Percentiles rank a stretch among this genome's conserved stretches.
Conservation (phyloP, 2,113 vertebrate species). For the Grus americana region DNA sequence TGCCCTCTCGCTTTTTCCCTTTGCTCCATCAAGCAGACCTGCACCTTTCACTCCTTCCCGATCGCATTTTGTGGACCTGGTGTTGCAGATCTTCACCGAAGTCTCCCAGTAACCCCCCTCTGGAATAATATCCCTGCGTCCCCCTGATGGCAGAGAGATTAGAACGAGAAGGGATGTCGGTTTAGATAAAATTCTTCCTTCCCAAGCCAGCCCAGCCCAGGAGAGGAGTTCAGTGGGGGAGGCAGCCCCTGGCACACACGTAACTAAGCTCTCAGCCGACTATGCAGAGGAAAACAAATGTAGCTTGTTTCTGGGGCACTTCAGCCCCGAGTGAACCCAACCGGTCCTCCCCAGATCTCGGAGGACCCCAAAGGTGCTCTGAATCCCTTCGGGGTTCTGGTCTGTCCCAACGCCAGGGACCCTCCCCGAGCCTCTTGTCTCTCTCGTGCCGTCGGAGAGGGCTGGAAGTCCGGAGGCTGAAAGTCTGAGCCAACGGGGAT, state of each 20-base stretch:
- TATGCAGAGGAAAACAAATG: background rate
- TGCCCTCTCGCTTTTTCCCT: background rate
- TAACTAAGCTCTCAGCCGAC: background rate
- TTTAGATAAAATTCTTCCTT: background rate
- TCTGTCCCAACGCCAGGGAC: background rate
- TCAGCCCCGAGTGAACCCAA: background rate
- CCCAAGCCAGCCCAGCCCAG: background rate
- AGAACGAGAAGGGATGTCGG: background rate
- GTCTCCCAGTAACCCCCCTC: background rate
- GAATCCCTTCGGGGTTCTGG: background rate
- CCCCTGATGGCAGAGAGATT: background rate
- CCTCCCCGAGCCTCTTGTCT: background rate
- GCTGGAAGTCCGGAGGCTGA: background rate
- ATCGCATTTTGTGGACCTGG: background rate
- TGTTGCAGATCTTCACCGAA: background rate
- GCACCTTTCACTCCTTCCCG: background rate
- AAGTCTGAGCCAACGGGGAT: background rate
- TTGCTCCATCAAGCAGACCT: background rate
- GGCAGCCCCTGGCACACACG: rapidly evolving
- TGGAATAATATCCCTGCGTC: background rate
- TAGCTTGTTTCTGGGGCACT: background rate
- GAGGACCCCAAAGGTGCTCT: background rate
- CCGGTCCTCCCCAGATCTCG: background rate
- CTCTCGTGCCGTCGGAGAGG: background rate
- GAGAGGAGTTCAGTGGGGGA: background rate